Evolutionary conservation across 2,113 vertebrate species (phyloP), one percentile per base, ranked within the genome.

Genomic region (Planiliza haematocheilus): DNA sequence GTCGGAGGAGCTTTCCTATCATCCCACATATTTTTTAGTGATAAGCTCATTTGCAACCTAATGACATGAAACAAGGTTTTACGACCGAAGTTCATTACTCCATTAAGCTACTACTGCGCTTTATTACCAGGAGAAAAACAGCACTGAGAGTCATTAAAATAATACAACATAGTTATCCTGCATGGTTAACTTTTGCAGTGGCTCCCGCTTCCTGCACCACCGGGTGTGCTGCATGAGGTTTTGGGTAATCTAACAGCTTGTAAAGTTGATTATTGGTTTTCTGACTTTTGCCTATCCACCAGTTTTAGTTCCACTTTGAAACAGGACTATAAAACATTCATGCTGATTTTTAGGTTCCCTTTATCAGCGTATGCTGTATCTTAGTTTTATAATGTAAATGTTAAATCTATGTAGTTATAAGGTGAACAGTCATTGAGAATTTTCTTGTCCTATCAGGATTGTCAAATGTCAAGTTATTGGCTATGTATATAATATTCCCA

Each of bases 21-120:
- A 30, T 30, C 24, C 17, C 61, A 51, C 20, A 41, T 51, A 39
- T 38, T 13, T 41, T 20, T 41, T 14, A 30, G 16, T 18, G 14
- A 71, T 52, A 60, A 56, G 13, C 37, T 53, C 38, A 74, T 83
- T 79, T 83, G 41, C 39, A 38, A 37, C 34, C 72, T 74, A 77
- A 79, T 74, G 69, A 52, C 20, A 42, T 17, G 57, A 42, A 3
- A 68, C 2, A n/a, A 55, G 42, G 13, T 50, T 76, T 71, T 72
- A 74, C n/a, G 72, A 36, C 36, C 30, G 43, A 16, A 70, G 61
- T 58, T 16, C n/a, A 82, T 50, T 20, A 5, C 61, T 53, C 71
- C 49, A 39, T 82, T 84, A 68, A 59, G 30, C 16, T 34, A 52
- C 62, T 53, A 17, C 55, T 43, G 64, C 38, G 52, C 52, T 63